Percentiles rank a stretch among this genome's conserved stretches.
Evolutionary conservation across 1,140 invertebrate species (phyloP).

Genomic region (Drosophila equinoxialis): DNA sequence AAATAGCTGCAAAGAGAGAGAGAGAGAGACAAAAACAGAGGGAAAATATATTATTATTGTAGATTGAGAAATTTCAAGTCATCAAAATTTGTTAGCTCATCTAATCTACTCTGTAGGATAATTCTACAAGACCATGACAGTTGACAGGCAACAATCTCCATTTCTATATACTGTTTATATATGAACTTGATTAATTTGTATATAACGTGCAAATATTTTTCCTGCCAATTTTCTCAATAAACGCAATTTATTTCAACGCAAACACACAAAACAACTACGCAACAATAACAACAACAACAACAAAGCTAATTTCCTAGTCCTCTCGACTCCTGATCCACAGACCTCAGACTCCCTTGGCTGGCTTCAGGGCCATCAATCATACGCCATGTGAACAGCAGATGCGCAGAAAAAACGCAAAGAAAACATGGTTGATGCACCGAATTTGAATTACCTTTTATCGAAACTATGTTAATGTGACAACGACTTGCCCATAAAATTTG

Average conservation of each 20-base stretch:
- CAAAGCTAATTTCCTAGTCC: slow-evolving; percentile 66
- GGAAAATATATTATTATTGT: slow-evolving; percentile 9
- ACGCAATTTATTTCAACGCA: slow-evolving; percentile 56
- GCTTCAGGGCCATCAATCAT: slow-evolving; percentile 75
- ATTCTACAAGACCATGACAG: slow-evolving; percentile 1
- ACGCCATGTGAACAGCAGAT: slow-evolving; percentile 73
- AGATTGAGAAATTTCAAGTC: neutral
- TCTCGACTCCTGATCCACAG: slow-evolving; percentile 3
- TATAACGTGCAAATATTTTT: slow-evolving; percentile 75
- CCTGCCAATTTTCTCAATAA: slow-evolving; percentile 68
- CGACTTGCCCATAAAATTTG: too few relatives aligned
- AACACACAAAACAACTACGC: slow-evolving; percentile 7
- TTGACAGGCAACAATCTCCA: neutral
- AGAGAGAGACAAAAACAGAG: neutral
- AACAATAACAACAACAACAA: slow-evolving; percentile 15
- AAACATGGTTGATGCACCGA: slow-evolving; percentile 3
- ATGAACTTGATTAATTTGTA: slow-evolving; percentile 58
- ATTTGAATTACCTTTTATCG: neutral
- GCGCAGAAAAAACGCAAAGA: slow-evolving; percentile 26
- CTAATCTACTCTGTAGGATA: slow-evolving; percentile 3
- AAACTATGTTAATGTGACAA: too few relatives aligned
- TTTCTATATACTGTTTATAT: neutral
- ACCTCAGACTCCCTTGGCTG: slow-evolving; percentile 36
- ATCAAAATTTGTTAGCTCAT: neutral
- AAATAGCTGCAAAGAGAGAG: slow-evolving; percentile 25